A percentile compares a stretch with the other conserved stretches of the same genome.
Evolutionary conservation across 2,113 vertebrate genomes (phyloP).

Genomic region (Petrocephalus zakoni): DNA sequence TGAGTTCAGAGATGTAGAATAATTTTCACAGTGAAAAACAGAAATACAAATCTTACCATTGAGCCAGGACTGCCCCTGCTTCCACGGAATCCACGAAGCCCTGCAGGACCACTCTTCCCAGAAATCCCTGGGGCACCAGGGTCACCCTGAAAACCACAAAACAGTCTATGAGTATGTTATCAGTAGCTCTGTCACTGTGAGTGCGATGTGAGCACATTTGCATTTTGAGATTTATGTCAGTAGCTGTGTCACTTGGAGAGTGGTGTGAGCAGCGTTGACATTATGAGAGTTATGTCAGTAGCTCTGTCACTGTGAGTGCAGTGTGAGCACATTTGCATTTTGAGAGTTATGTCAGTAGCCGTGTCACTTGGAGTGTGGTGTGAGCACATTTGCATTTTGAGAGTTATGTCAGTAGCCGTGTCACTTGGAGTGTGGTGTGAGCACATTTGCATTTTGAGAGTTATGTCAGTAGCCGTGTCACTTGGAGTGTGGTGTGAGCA

Average conservation of each 20-base stretch:
- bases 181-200: not conserved
- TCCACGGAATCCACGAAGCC: slow-evolving; percentile 74
- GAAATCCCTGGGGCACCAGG: slow-evolving; percentile 66
- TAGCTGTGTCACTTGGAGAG: not conserved
- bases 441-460: too few relatives aligned
- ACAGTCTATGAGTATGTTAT: not conserved
- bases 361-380: too few relatives aligned
- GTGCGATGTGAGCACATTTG: too few relatives aligned
- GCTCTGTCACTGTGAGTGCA: not conserved
- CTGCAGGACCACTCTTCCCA: slow-evolving; percentile 76
- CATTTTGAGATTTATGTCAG: too few relatives aligned
- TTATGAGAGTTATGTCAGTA: not conserved
- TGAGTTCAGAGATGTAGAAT: not conserved
- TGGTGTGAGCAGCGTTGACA: not conserved
- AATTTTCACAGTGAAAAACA: not conserved
- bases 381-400: not conserved
- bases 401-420: too few relatives aligned
- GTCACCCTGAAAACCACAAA: slow-evolving; percentile 68
- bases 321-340: not conserved
- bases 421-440: too few relatives aligned
- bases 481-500: too few relatives aligned
- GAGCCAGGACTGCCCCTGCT: slow-evolving; percentile 68
- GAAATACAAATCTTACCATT: slow-evolving; percentile 54
- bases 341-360: not conserved
- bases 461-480: too few relatives aligned